phyloP scores from a whole-genome alignment of 2,888 invertebrate species.

The Apomyelois bistriatella region DNA sequence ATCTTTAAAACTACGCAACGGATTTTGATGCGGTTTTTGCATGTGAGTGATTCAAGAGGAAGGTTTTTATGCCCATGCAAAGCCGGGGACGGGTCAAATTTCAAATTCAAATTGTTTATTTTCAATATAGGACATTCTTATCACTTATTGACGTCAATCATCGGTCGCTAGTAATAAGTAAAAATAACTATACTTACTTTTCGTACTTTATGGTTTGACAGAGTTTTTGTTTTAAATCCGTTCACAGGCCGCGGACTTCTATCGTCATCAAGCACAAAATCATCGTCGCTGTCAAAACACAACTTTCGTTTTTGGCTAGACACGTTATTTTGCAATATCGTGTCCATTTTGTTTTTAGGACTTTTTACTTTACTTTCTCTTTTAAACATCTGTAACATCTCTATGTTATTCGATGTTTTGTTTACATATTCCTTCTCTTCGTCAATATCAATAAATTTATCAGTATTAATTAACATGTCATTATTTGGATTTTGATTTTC shows the following conservation, averaged over 20 bases:
- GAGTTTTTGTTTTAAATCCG: constrained; percentile 27
- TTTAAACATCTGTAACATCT: constrained; percentile 52
- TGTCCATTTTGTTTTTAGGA: constrained; percentile 34
- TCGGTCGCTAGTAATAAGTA: too few relatives aligned
- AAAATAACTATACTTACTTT: constrained; percentile 41
- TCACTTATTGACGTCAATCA: too few relatives aligned
- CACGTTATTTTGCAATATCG: constrained; percentile 25
- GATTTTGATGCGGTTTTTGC: too few relatives aligned
- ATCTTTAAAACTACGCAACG: too few relatives aligned
- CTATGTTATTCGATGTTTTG: constrained; percentile 31
- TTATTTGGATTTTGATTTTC: constrained; percentile 47
- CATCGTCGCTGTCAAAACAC: constrained; percentile 63
- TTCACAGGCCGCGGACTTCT: constrained; percentile 27
- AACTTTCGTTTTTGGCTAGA: constrained; percentile 35
- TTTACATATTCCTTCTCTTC: constrained; percentile 25
- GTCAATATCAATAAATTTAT: constrained; percentile 14
- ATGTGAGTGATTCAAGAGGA: too few relatives aligned
- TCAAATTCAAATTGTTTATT: too few relatives aligned
- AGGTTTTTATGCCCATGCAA: too few relatives aligned
- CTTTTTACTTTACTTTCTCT: constrained; percentile 40
- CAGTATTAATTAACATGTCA: neutral
- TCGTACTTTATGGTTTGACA: constrained; percentile 47
- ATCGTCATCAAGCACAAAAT: constrained; percentile 49
- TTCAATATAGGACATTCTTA: too few relatives aligned
- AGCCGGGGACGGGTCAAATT: too few relatives aligned